Conservation (phyloP, 2,113 vertebrate species). For the Sciurus niger region DNA sequence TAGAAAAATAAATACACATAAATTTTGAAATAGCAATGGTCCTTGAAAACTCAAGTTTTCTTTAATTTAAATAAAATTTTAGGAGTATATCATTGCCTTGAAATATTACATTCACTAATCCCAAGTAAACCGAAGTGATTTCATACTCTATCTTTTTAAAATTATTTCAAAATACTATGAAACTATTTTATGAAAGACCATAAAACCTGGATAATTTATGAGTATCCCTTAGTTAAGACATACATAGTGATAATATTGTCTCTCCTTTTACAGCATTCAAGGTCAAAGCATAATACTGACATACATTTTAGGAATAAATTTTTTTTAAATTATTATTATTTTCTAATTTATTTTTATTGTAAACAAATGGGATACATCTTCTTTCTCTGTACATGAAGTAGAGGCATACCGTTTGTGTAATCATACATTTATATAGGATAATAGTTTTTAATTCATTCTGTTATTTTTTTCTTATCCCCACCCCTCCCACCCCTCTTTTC, state of each 20-base stretch:
- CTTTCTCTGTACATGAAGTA: too few species aligned
- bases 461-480: too few species aligned
- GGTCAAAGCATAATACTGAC: slow-evolving; percentile 4
- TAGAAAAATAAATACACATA: neutral
- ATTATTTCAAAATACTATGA: neutral
- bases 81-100: neutral
- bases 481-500: too few species aligned
- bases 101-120: slow-evolving; percentile 11
- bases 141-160: neutral
- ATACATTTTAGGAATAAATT: slow-evolving; percentile 56
- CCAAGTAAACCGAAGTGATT: slow-evolving; percentile 25
- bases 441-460: too few species aligned
- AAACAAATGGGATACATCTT: too few species aligned
- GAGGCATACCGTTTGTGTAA: too few species aligned
- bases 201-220: neutral
- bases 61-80: slow-evolving; percentile 30
- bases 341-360: too few species aligned
- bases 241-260: neutral
- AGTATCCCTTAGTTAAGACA: neutral
- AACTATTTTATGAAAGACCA: slow-evolving; percentile 42
- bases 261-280: neutral
- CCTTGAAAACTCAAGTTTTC: slow-evolving; percentile 53
- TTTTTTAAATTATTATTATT: too few species aligned
- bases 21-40: neutral
- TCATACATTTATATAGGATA: too few species aligned